A percentile compares a stretch with the other conserved stretches of the same genome.
Evolutionary conservation across 2,113 vertebrate species (phyloP).

Genomic region (Cyanocitta stelleri): DNA sequence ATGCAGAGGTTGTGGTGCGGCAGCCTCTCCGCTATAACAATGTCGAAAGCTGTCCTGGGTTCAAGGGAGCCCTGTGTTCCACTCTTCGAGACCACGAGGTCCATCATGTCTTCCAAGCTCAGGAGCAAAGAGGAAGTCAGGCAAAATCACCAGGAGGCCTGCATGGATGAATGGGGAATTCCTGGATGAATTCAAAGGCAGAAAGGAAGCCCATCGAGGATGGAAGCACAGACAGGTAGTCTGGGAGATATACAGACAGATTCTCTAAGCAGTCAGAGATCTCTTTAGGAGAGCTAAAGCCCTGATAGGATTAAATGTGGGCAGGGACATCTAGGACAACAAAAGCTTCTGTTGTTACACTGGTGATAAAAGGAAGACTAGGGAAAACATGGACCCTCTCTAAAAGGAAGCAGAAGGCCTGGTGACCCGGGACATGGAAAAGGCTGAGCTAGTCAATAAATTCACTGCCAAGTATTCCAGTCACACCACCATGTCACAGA

Average conservation of each 20-base stretch:
- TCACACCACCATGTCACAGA: background rate
- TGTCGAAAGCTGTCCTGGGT: background rate
- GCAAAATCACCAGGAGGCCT: background rate
- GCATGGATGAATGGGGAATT: background rate
- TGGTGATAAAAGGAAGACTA: background rate
- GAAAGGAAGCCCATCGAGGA: background rate
- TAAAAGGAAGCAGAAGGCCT: background rate
- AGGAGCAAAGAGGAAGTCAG: background rate
- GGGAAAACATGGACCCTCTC: background rate
- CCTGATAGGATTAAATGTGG: background rate
- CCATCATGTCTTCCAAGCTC: background rate
- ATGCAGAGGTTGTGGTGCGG: background rate
- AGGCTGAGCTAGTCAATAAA: background rate
- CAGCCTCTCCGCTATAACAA: accelerated
- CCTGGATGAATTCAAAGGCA: background rate
- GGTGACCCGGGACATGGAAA: background rate
- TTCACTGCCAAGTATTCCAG: background rate
- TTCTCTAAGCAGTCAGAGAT: background rate
- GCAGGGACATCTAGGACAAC: background rate
- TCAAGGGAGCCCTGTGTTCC: background rate
- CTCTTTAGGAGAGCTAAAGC: background rate
- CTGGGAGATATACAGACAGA: background rate
- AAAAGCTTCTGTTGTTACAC: background rate
- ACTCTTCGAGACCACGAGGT: accelerated
- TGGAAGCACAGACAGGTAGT: background rate